phyloP scores from a whole-genome alignment of 2,888 invertebrate species.

The Chrysolina americana region DNA sequence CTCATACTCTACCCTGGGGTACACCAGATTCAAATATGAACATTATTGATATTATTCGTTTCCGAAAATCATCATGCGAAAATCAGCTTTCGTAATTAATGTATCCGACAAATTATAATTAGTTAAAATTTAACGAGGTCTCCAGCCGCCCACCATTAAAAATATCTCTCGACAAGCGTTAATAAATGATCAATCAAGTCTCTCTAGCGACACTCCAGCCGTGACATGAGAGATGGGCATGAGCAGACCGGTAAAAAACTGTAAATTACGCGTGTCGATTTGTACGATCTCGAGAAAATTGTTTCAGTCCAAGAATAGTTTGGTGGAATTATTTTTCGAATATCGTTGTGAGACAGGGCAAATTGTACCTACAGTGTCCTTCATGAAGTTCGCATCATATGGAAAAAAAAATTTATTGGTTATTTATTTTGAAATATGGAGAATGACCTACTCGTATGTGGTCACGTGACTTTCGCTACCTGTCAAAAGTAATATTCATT shows the following conservation, averaged over 20 bases:
- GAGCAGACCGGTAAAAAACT: conserved; percentile 16
- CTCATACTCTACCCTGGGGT: too few species aligned
- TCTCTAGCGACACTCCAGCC: conserved; percentile 3
- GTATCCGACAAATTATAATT: conserved; percentile 29
- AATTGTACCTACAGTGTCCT: too few species aligned
- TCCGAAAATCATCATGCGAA: too few species aligned
- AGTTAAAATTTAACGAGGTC: conserved; percentile 37
- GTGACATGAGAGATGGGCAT: conserved; percentile 14
- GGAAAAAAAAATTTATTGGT: too few species aligned
- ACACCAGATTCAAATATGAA: too few species aligned
- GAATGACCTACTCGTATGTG: too few species aligned
- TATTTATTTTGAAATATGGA: too few species aligned
- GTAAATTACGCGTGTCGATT: conserved; percentile 26
- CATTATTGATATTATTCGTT: too few species aligned
- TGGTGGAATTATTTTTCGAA: background rate
- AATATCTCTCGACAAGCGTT: conserved; percentile 39
- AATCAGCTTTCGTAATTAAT: background rate
- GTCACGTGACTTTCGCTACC: too few species aligned
- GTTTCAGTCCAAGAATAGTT: background rate
- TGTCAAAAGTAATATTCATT: too few species aligned
- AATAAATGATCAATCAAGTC: conserved; percentile 41
- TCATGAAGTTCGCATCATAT: too few species aligned
- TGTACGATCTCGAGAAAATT: conserved; percentile 12
- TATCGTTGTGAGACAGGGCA: too few species aligned
- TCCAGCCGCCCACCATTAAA: conserved; percentile 36